A percentile compares a stretch with the other conserved stretches of the same genome.
These are phyloP conservation scores for Muntiacus muntjak DNA, from an alignment of 2,113 vertebrate species.

Conservation along the genomic window DNA sequence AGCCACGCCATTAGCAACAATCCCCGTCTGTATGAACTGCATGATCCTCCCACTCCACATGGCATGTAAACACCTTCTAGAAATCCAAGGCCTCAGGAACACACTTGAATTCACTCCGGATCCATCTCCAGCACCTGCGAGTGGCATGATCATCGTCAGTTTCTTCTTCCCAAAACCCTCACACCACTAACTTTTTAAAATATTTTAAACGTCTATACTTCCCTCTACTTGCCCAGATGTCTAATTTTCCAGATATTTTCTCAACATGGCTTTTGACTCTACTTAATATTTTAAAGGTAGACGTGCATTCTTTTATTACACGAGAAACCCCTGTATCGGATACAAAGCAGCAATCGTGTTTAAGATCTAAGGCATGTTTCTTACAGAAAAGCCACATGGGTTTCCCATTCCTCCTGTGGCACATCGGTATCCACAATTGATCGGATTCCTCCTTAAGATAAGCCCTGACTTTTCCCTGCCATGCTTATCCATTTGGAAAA, in stretches of 20 bases:
- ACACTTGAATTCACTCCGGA: neutral
- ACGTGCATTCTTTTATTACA: neutral
- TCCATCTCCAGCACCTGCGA: neutral
- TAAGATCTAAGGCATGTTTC: neutral
- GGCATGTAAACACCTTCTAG: neutral
- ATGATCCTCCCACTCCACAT: neutral
- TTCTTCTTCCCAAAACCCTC: neutral
- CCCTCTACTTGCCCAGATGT: neutral
- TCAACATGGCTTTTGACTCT: neutral
- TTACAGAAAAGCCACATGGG: neutral
- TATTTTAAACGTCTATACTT: neutral
- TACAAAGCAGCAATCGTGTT: neutral
- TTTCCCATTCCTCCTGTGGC: too few relatives aligned
- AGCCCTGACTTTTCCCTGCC: neutral
- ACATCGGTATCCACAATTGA: neutral
- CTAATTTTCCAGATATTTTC: neutral
- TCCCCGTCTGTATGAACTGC: neutral
- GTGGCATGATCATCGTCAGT: neutral
- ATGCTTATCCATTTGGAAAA: neutral
- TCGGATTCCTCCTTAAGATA: neutral
- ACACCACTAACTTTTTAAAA: neutral
- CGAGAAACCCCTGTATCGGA: neutral
- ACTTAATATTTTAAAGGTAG: neutral
- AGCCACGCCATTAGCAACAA: neutral
- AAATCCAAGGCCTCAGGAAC: too few relatives aligned